Evolutionary conservation across 2,888 invertebrate species (phyloP).

Genomic region (Odontothrips loti): DNA sequence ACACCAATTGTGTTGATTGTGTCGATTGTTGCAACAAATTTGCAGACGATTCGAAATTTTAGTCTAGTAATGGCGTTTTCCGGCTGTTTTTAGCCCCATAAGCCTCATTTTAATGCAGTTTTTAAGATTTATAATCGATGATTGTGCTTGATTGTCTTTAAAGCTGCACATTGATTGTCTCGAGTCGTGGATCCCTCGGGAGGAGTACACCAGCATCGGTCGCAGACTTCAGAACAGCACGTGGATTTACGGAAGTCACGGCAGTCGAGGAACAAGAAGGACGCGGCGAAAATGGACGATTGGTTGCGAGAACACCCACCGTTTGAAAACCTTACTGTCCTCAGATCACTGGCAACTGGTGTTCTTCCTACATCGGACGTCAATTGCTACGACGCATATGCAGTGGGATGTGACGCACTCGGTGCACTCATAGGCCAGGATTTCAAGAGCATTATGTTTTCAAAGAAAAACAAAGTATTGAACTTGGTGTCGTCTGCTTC

Average conservation of each 20-base stretch:
- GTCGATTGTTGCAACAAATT: too few relatives aligned
- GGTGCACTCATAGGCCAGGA: background rate
- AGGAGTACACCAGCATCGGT: slow-evolving; percentile 33
- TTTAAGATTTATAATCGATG: too few relatives aligned
- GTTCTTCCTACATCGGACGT: background rate
- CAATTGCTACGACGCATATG: background rate
- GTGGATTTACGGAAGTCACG: slow-evolving; percentile 35
- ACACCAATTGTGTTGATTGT: too few relatives aligned
- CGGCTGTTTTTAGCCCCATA: too few relatives aligned
- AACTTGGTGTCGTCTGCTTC: background rate
- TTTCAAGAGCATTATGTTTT: background rate
- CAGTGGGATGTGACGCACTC: background rate
- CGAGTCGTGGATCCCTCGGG: too few relatives aligned
- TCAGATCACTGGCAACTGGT: background rate
- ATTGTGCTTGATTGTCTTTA: too few relatives aligned
- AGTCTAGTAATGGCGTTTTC: too few relatives aligned
- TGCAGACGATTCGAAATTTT: too few relatives aligned
- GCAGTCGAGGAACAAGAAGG: background rate
- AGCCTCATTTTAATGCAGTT: too few relatives aligned
- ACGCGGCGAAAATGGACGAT: background rate
- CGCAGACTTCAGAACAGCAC: slow-evolving; percentile 36
- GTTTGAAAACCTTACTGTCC: background rate
- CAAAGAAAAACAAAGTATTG: background rate
- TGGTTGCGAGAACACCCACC: background rate
- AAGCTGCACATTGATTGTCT: too few relatives aligned